phyloP scores from a whole-genome alignment of 1,140 invertebrate genomes.

The Panulirus ornatus region DNA sequence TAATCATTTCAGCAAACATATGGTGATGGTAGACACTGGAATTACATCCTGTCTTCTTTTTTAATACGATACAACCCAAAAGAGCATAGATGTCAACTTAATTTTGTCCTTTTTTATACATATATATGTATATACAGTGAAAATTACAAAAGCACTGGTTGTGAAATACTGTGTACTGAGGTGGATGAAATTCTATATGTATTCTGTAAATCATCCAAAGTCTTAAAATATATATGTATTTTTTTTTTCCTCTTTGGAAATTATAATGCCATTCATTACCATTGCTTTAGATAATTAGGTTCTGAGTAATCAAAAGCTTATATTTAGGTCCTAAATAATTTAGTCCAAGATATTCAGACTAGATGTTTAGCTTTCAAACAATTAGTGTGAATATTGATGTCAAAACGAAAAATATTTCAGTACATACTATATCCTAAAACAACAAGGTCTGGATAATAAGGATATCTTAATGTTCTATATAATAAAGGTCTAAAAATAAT shows the following conservation, averaged over 20 bases:
- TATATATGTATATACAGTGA: too few relatives aligned
- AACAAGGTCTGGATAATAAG: not conserved
- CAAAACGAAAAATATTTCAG: too few relatives aligned
- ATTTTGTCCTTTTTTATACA: not conserved
- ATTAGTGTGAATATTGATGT: too few relatives aligned
- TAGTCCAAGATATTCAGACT: not conserved
- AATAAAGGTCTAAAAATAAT: not conserved
- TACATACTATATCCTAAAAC: too few relatives aligned
- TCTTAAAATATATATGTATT: not conserved
- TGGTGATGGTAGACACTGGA: constrained; percentile 4
- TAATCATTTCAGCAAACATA: not conserved
- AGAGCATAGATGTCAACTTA: not conserved
- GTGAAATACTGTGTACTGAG: constrained; percentile 2
- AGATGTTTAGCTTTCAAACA: too few relatives aligned
- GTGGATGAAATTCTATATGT: not conserved
- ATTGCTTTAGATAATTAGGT: too few relatives aligned
- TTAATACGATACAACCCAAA: not conserved
- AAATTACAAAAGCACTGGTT: not conserved
- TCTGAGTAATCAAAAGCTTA: too few relatives aligned
- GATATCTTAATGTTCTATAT: not conserved
- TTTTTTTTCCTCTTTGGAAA: too few relatives aligned
- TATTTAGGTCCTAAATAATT: too few relatives aligned
- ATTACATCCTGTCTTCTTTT: not conserved
- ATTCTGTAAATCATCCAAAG: not conserved
- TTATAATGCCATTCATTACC: too few relatives aligned